Base-by-base conservation (phyloP, 2,797 vertebrate species). In the Enteromius thamalakanensis region DNA sequence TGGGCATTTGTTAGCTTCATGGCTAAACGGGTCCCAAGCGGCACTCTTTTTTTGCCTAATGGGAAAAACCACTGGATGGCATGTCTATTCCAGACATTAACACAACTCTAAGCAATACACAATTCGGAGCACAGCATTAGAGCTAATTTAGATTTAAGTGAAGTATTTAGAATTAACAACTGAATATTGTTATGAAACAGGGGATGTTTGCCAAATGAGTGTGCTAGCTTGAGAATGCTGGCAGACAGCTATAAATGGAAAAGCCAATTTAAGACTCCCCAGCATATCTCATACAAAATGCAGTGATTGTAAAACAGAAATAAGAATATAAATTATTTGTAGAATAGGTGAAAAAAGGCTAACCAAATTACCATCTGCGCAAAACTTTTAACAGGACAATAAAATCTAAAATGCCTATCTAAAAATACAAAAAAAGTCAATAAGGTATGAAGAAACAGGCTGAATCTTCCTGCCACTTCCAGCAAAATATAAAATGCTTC, bases 201-300 rank as follows among this genome's bases (percentile, higher is more conserved):
- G 9, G 60, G 3, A n/a, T 51, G 67, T 53, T 70, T 76, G 40
- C 58, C 45, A 68, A 64, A 65, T 40, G 8, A 69, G 15, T 42
- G 65, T 19, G 15, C 58, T 53, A 42, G 6, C 49, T 69, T 26
- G 1, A 5, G 34, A 69, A 55, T 34, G 32, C 15, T 68, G 34
- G n/a, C 21, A 69, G 34, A 69, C 5, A 29, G 49, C 49, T 55
- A 69, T 55, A 69, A 69, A 80, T 55, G 47, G 65, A 69, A 42
- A 45, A 80, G 32, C 49, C 9, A 80, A 26, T 80, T 55, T 69
- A 79, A 79, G 42, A 79, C 45, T 51, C 14, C 51, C 51, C 34
- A 55, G 34, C 47, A 21, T 42, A 53, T 55, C 32, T 40, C 19
- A 55, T 68, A 47, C 21, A 40, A 51, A 68, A 49, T 29, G 45